Conservation (phyloP, 2,888 invertebrate species). For the Dioctria linearis region DNA sequence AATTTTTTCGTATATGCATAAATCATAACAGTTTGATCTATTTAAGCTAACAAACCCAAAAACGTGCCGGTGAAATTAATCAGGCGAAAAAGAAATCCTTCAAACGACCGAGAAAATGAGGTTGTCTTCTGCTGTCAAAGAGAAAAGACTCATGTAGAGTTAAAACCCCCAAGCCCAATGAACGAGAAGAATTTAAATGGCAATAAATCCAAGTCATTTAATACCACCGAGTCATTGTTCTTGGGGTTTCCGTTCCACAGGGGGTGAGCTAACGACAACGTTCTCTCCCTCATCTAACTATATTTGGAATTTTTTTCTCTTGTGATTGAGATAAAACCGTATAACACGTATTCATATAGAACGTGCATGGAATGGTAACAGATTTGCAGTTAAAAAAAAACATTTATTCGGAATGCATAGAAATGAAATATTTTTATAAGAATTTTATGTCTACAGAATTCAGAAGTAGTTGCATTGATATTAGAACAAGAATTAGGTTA, state of each 20-base stretch:
- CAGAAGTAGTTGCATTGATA: too few species aligned
- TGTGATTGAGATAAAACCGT: constrained; percentile 30
- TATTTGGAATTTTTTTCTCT: constrained; percentile 7
- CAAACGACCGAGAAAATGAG: constrained; percentile 43
- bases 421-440: too few species aligned
- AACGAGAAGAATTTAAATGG: constrained; percentile 71
- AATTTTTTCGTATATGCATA: too few species aligned
- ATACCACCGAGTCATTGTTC: constrained; percentile 44
- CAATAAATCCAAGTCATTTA: constrained; percentile 63
- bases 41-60: constrained; percentile 40
- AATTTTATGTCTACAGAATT: too few species aligned
- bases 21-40: constrained; percentile 9
- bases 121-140: constrained; percentile 27
- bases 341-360: constrained; percentile 1
- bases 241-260: constrained; percentile 45
- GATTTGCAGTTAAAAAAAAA: background rate
- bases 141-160: constrained; percentile 40
- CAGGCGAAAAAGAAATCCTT: constrained; percentile 30
- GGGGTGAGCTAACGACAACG: constrained; percentile 35
- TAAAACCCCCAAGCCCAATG: constrained; percentile 64
- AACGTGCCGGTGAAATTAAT: constrained; percentile 38
- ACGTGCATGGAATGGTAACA: constrained; percentile 31
- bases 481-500: too few species aligned
- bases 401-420: too few species aligned
- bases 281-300: background rate